Base-by-base conservation (phyloP, 2,113 vertebrate genomes). In the Rhynchomys soricoides region DNA sequence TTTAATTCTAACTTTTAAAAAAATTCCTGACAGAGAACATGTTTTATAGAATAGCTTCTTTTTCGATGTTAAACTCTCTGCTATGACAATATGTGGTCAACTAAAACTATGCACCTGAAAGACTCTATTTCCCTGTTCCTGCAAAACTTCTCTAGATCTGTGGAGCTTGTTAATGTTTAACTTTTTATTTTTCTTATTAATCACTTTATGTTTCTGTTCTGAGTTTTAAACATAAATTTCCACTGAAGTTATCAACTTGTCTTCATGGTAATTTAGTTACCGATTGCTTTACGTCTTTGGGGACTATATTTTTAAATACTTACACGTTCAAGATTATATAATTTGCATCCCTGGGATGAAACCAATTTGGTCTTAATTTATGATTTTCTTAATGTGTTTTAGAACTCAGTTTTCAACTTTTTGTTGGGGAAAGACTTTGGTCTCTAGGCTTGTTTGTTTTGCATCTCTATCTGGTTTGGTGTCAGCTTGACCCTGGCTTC, bases 41-140 rank as follows among this genome's bases (percentile, higher is more conserved):
- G 6, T 93, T 92, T 91, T 94, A 64, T 22, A 55, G 50, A 64
- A 68, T 22, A 82, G 43, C 16, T 89, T 5, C 91, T 89, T 11
- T 86, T 70, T 50, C 78, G 22, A 90, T 40, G 55, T 93, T 97
- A 59, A 94, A 64, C 62, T 78, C 43, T 97, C 55, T 93, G 86
- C 93, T 83, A 22, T 95, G 48, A 94, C 3, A 85, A 88, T 74
- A 75, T 57, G 50, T 89, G 48, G 7, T 91, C 75, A 96, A 85
- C 45, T 1, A 16, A 86, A 85, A 91, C 91, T 17, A 37, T 50
- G 31, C 22, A 64, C 19, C 73, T 86, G 12, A 89, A 93, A 66
- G 22, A 86, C 19, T 59, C 0, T 55, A 74, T 40, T 89, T 91
- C 43, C 70, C 93, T 92, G 57, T 55, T 66, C 16, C 40, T 85